Conservation (phyloP, 2,113 vertebrate species). For the Apodemus sylvaticus region DNA sequence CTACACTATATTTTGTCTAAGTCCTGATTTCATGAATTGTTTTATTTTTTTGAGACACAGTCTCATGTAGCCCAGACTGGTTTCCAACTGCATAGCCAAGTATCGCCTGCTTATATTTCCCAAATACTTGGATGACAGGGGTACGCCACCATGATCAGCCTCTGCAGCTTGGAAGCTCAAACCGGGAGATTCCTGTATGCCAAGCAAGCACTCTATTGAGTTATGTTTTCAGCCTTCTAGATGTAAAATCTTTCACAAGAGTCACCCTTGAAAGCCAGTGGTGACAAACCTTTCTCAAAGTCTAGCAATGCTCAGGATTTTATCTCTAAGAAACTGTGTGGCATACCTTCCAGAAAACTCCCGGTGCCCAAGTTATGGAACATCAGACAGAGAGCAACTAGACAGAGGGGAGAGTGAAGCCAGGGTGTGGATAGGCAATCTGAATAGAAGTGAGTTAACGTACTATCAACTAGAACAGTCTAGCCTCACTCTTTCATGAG, state of each 20-base stretch:
- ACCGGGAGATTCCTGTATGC: no score
- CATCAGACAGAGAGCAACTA: neutral
- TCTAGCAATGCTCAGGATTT: neutral
- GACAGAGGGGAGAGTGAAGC: neutral
- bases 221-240: neutral
- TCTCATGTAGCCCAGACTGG: no score
- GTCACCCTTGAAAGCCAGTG: neutral
- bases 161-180: no score
- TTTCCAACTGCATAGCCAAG: no score
- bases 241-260: neutral
- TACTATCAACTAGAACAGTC: conserved; percentile 6
- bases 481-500: neutral
- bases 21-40: neutral
- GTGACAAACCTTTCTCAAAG: neutral
- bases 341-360: neutral
- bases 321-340: neutral
- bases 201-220: neutral
- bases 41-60: neutral
- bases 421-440: neutral
- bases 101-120: no score
- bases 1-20: neutral
- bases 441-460: neutral
- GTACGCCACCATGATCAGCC: no score
- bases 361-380: neutral
- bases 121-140: no score